Base-by-base conservation (phyloP, 2,888 invertebrate genomes). In the Dryocosmus kuriphilus region DNA sequence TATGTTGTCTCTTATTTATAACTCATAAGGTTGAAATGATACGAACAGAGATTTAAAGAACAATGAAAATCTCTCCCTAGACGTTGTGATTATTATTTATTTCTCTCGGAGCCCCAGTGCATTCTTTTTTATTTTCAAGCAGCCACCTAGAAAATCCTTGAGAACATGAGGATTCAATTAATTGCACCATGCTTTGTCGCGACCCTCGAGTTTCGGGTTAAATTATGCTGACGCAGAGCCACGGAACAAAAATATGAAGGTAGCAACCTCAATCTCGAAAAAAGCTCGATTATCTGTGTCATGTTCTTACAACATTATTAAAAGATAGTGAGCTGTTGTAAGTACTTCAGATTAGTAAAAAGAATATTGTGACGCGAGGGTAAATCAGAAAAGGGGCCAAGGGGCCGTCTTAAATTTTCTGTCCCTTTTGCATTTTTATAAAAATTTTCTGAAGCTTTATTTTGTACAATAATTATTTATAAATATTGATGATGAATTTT, bases 321-420 rank as follows among this genome's bases (percentile, higher is more conserved):
- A 80, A 81, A 81, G 81, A 83, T 80, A 80, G 71, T 62, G 77
- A 24, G 65, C 35, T 77, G 62, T 57, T 24, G 14, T n/a, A 51
- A 2, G n/a, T 57, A 57, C 57, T 76, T 71, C 73, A 46, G 73
- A 74, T 63, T 79, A 79, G 79, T 81, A 83, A 80, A 83, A 83
- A 82, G 82, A 61, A 35, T 67, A 63, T 67, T 77, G 71, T 79
- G 77, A 60, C 61, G 71, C 78, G 61, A 77, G 76, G 77, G 76
- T 67, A 22, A 38, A 63, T 30, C 57, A 79, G 55, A 77, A 80
- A 81, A 79, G 77, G n/a, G 19, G 74, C 73, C 67, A n/a, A n/a
- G n/a, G n/a, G n/a, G n/a, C n/a, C n/a, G n/a, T n/a, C n/a, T 75
- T 71, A 71, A 77, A 77, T 82, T 74, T 41, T 41, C 41, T 16